A percentile compares a stretch with the other conserved stretches of the same genome.
phyloP scores from a whole-genome alignment of 2,888 invertebrate genomes.

The Acanthosepion esculentum region DNA sequence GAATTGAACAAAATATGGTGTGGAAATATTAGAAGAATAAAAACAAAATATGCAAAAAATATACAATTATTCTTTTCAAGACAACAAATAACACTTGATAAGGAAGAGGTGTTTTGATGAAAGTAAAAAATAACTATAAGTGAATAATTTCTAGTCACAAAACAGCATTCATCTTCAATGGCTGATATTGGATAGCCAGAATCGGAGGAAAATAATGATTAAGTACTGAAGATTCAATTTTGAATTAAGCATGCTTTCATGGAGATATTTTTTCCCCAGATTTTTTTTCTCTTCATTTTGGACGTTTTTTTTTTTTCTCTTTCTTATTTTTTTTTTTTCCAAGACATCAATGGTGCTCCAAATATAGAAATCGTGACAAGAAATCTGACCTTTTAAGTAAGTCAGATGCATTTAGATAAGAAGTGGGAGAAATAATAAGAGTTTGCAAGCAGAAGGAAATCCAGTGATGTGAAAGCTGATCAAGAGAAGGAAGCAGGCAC shows the following conservation, averaged over 20 bases:
- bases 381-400: neutral
- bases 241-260: neutral
- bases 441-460: slow-evolving; percentile 33
- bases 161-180: neutral
- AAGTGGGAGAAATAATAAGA: neutral
- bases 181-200: no score
- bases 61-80: no score
- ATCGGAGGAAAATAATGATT: neutral
- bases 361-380: slow-evolving; percentile 17
- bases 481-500: slow-evolving; percentile 33
- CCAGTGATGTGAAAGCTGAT: slow-evolving; percentile 8
- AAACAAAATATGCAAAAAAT: no score
- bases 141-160: neutral
- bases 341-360: neutral
- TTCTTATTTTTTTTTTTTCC: no score
- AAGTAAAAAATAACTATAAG: no score
- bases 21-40: no score
- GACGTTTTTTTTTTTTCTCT: neutral
- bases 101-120: no score
- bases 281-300: neutral
- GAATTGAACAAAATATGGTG: no score
- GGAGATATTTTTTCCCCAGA: neutral
- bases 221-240: neutral
- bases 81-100: no score
- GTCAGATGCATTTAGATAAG: neutral